These are phyloP conservation scores for Turritopsis dohrnii DNA, from an alignment of 30 jellyfish, hydroid and myxozoan genomes.

Conservation along the genomic window DNA sequence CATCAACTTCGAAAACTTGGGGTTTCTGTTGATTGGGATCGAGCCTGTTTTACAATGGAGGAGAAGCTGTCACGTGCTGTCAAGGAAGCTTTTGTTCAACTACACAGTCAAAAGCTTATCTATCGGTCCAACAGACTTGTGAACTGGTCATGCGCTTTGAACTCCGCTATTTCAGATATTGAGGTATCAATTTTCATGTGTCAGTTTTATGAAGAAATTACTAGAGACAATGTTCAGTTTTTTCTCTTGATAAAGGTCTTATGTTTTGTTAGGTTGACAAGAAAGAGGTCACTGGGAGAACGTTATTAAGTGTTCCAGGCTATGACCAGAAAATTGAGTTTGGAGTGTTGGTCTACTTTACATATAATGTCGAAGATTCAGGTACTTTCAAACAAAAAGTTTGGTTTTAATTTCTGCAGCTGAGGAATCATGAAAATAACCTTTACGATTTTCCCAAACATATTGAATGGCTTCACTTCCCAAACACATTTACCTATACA, in stretches of 20 bases:
- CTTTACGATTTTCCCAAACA: too few species aligned
- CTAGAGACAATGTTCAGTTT: neutral
- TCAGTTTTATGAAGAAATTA: too few species aligned
- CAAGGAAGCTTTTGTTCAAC: slow-evolving; percentile 79
- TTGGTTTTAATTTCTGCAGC: neutral
- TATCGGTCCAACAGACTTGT: slow-evolving; percentile 97
- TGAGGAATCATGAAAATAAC: too few species aligned
- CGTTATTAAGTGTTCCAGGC: slow-evolving; percentile 89
- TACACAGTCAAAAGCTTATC: slow-evolving; percentile 78
- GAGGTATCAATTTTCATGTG: slow-evolving; percentile 50
- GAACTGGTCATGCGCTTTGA: slow-evolving; percentile 99
- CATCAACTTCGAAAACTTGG: slow-evolving; percentile 96
- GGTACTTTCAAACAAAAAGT: too few species aligned
- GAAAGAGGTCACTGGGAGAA: slow-evolving; percentile 81
- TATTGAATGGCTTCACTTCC: too few species aligned
- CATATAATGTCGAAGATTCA: slow-evolving; percentile 82
- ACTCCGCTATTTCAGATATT: slow-evolving; percentile 96
- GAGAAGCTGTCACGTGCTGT: slow-evolving; percentile 93
- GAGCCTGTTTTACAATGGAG: slow-evolving; percentile 99
- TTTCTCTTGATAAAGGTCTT: neutral
- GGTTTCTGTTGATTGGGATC: slow-evolving; percentile 98
- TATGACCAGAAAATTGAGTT: slow-evolving; percentile 91
- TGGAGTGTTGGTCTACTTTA: slow-evolving; percentile 89
- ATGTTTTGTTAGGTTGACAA: slow-evolving; percentile 72
- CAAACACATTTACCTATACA: too few species aligned